Base-by-base conservation (phyloP, 2,797 vertebrate species). In the Sciurus vulgaris region DNA sequence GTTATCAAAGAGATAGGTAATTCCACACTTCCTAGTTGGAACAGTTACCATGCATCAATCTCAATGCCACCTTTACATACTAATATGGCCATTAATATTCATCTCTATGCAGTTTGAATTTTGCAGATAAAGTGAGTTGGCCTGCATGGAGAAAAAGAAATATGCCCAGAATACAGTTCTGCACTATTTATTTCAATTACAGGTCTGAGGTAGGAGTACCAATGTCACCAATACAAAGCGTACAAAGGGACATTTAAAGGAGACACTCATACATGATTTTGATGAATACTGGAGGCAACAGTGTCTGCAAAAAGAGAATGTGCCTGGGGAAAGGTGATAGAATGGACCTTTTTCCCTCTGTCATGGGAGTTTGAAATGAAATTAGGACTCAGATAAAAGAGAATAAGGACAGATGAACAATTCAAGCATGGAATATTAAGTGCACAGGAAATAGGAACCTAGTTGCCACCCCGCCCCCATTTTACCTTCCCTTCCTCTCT, bases 71-170 rank as follows among this genome's bases (percentile, higher is more conserved):
- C 93, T 97, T 96, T 97, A 95, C 86, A 97, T 96, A 97, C 74
- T 96, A 98, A 98, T 96, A 90, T 54, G 59, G 13, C 17, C 88
- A 96, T 97, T 98, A 98, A 96, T 97, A 98, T 97, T 98, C 93
- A 97, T 97, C 89, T 79, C 81, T 79, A 59, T 54, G 24, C 63
- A 85, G 47, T 89, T 97, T 98, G 95, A 94, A 95, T 97, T 97
- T 96, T 97, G 41, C 70, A 98, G 94, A 93, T 98, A 97, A 98
- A 97, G 97, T 97, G 28, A 98, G 94, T 97, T 98, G 90, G 73
- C 95, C 96, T 97, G 70, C 78, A 97, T 86, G 97, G 76, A 96
- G 35, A 51, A 67, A 78, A 86, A 94, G 59, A 89, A 91, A 0
- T 51, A 65, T n/a, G 44, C 35, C 33, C 1, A 24, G 94, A 97